Evolutionary conservation across 2,113 vertebrate genomes (phyloP), one percentile per base, ranked within the genome.

Genomic region (Passer montanus): DNA sequence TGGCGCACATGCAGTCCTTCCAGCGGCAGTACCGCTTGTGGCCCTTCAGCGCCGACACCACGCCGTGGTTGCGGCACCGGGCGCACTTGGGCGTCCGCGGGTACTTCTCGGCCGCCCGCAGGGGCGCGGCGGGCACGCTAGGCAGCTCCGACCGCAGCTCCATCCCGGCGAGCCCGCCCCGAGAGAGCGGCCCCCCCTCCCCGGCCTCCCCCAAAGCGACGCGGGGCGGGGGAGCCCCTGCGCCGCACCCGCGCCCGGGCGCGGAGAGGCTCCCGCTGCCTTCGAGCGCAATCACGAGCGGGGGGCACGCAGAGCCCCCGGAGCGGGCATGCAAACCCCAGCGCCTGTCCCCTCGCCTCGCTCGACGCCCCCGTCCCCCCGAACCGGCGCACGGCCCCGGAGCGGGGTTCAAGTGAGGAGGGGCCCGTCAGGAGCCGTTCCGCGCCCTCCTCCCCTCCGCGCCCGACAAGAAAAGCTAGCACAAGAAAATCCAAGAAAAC

Each of bases 1-100:
- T 99, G 97, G 99, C 99, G 98, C 99, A 99, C 98, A 99, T 99
- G 96, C 99, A 99, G 98, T 99, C 99, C 97, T 99, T 99, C 99
- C 99, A 99, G 95, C 99, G 99, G 96, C 99, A 99, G 98, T 99
- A 99, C 94, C 99, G 99, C 95, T 99, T 99, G 98, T 99, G 99
- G 97, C 99, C 99, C 97, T 99, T 99, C 46, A 99, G 98, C 24
- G 99, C 99, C 3, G 99, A 99, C 82, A 99, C 99, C 70, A 99
- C 99, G 7, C 99, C 99, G 97, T 99, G 99, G 97, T 99, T 99
- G 87, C 99, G 97, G 98, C 99, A 99, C 31, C 99, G 99, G 60
- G 99, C 99, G 94, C 99, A 99, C 98, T 99, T 99, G 39, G 99
- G 99, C 39, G 99, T 99, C 92, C 99, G 98, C 50, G 99, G 99